These are phyloP conservation scores for Nibea coibor DNA, from an alignment of 2,113 vertebrate species.

Conservation along the genomic window DNA sequence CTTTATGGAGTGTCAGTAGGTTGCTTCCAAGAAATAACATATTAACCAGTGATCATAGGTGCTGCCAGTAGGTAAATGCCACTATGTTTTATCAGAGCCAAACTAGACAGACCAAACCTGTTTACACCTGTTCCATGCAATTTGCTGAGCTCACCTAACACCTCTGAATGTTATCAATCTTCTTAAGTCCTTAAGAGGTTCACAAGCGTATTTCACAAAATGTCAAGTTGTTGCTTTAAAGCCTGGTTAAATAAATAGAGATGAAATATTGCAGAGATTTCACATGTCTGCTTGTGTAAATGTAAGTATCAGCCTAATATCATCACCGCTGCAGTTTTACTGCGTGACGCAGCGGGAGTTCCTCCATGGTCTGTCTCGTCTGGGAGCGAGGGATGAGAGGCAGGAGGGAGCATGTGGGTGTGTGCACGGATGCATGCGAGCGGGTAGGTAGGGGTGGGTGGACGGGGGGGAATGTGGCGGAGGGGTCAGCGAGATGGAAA, in stretches of 20 bases:
- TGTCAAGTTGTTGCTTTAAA: conserved; percentile 7
- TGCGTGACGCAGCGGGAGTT: conserved; percentile 44
- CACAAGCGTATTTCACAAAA: neutral
- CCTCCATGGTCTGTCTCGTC: conserved; percentile 13
- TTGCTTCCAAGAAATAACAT: neutral
- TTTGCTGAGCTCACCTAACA: too few species aligned
- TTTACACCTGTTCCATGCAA: too few species aligned
- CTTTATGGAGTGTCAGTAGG: neutral
- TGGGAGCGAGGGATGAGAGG: conserved; percentile 36
- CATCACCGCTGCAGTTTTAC: conserved; percentile 44
- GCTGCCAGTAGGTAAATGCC: neutral
- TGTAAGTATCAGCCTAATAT: conserved; percentile 24
- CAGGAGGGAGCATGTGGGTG: conserved; percentile 30
- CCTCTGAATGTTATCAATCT: neutral
- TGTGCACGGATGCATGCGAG: conserved; percentile 30
- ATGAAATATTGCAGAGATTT: neutral
- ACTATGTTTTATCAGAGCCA: neutral
- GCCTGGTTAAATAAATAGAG: neutral
- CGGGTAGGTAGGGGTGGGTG: conserved; percentile 1
- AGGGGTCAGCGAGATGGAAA: conserved; percentile 57
- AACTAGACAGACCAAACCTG: too few species aligned
- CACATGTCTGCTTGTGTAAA: neutral
- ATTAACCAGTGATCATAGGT: neutral
- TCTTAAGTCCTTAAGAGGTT: neutral
- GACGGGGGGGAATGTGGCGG: neutral